These are phyloP conservation scores for Gibbula magus DNA, from an alignment of 2,888 invertebrate species.

Conservation along the genomic window DNA sequence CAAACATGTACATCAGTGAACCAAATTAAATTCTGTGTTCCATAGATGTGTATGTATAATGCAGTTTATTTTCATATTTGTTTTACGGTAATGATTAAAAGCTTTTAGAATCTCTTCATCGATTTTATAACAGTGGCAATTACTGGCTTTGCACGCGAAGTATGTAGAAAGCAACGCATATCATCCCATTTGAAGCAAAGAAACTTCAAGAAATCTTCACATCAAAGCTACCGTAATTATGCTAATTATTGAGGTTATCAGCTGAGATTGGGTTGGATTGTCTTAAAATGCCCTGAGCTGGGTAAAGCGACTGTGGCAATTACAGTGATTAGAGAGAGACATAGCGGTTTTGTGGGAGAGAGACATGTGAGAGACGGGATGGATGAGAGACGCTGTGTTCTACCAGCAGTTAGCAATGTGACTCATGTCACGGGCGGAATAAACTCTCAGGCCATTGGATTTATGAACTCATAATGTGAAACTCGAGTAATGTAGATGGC, in stretches of 20 bases:
- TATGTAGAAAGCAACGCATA: background rate
- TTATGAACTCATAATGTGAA: no score
- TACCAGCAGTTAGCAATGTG: no score
- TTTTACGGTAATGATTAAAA: no score
- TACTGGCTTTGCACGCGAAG: conserved; percentile 13
- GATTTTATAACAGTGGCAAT: conserved; percentile 5
- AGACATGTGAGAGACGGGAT: background rate
- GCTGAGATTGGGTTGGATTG: background rate
- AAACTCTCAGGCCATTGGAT: no score
- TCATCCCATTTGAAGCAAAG: background rate
- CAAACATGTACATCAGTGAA: no score
- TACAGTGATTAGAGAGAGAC: conserved; percentile 14
- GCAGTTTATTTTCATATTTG: no score
- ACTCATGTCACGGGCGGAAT: no score
- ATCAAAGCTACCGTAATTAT: conserved; percentile 24
- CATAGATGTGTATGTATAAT: no score
- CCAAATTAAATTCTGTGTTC: no score
- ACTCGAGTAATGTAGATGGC: no score
- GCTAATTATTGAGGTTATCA: conserved; percentile 11
- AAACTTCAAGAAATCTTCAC: conserved; percentile 19
- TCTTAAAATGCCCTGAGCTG: conserved; percentile 12
- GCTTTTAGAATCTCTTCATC: background rate
- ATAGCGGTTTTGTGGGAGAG: background rate
- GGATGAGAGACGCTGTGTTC: no score
- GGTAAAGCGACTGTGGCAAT: conserved; percentile 8